These are phyloP conservation scores for Protodeltote pygarga DNA, from an alignment of 2,888 invertebrate genomes.

Conservation along the genomic window DNA sequence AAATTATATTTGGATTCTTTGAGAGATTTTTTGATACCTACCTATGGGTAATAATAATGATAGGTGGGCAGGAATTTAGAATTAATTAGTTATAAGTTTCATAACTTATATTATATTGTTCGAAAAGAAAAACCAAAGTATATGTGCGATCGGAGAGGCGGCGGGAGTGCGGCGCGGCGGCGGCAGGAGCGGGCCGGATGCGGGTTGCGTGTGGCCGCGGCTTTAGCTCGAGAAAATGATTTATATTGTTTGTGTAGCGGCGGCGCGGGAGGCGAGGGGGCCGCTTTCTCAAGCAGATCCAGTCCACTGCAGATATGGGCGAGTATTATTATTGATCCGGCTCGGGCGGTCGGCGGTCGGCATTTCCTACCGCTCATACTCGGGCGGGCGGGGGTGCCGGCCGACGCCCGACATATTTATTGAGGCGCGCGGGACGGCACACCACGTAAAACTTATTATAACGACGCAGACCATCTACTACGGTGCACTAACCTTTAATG, in stretches of 20 bases:
- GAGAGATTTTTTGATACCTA: not conserved
- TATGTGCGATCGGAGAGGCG: conserved; percentile 14
- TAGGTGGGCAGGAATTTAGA: not conserved
- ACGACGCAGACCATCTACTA: conserved; percentile 66
- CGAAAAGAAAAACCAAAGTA: conserved; percentile 18
- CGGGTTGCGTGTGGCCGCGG: conserved; percentile 71
- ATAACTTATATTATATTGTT: conserved; percentile 1
- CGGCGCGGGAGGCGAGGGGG: conserved; percentile 59
- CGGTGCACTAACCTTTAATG: conserved; percentile 81
- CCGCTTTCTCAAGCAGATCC: conserved; percentile 83
- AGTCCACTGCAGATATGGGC: conserved; percentile 86
- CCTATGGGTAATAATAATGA: too few species aligned
- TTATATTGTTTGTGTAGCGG: conserved; percentile 84
- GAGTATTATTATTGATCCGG: conserved; percentile 87
- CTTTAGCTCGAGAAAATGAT: conserved; percentile 81
- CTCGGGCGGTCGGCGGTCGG: conserved; percentile 77
- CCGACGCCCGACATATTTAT: conserved; percentile 79
- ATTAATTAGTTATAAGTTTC: too few species aligned
- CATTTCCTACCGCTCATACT: conserved; percentile 85
- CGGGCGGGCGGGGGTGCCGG: conserved; percentile 63
- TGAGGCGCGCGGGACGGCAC: conserved; percentile 73
- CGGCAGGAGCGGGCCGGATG: conserved; percentile 46
- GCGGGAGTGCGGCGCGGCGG: conserved; percentile 20
- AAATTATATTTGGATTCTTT: not conserved
- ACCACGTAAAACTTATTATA: conserved; percentile 80